Conservation (phyloP, 2,888 invertebrate species). For the Lissocephala sabroskyi region DNA sequence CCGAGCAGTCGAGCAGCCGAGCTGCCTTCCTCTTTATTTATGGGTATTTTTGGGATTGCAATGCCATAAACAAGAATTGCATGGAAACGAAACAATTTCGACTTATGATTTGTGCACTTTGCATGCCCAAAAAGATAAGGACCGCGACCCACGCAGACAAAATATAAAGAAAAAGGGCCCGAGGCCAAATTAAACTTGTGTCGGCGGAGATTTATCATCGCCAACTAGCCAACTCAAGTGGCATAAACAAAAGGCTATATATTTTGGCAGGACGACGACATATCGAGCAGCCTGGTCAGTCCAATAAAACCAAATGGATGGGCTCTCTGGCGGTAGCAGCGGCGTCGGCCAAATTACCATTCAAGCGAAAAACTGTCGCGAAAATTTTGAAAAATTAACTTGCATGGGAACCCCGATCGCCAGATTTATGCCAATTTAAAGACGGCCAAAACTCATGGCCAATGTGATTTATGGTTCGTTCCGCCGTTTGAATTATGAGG, state of each 20-base stretch:
- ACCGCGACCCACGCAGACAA: constrained; percentile 2
- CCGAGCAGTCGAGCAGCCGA: no score
- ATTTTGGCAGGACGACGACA: constrained; percentile 19
- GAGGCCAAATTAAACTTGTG: constrained; percentile 48
- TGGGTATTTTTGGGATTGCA: constrained; percentile 29
- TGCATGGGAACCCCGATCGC: constrained; percentile 11
- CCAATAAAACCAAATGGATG: constrained; percentile 65
- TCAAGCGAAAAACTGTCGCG: constrained; percentile 53
- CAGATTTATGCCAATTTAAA: constrained; percentile 60
- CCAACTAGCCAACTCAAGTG: background rate
- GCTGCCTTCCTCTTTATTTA: constrained; percentile 50
- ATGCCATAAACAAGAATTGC: constrained; percentile 38
- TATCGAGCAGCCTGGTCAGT: constrained; percentile 15
- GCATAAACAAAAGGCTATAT: constrained; percentile 30
- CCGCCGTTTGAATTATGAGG: constrained; percentile 9
- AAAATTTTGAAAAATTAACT: constrained; percentile 62
- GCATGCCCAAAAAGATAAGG: constrained; percentile 28
- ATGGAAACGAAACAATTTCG: constrained; percentile 31
- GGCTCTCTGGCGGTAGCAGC: no score
- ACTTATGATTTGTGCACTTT: constrained; percentile 49
- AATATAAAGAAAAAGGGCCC: constrained; percentile 15
- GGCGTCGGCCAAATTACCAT: constrained; percentile 56
- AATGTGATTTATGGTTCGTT: constrained; percentile 47
- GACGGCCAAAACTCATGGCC: constrained; percentile 31
- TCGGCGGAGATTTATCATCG: constrained; percentile 50